These are phyloP conservation scores for Sphinx pinastri DNA, from an alignment of 2,888 invertebrate genomes.

Conservation along the genomic window DNA sequence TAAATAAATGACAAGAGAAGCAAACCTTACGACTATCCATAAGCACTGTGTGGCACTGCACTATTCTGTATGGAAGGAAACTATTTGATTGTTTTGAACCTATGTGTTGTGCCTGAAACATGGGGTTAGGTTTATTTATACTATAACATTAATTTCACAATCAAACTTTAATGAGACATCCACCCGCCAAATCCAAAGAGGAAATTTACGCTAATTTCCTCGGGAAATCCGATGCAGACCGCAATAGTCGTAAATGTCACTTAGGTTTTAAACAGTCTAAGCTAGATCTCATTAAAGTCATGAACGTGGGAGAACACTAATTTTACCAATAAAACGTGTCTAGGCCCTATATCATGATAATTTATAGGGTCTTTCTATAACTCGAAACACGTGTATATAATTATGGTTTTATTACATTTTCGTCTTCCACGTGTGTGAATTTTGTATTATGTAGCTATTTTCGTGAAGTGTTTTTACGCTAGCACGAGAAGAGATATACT, in stretches of 20 bases:
- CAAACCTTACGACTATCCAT: no score
- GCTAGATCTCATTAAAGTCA: slow-evolving; percentile 12
- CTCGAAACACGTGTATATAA: background rate
- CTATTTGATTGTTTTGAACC: no score
- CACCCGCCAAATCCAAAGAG: background rate
- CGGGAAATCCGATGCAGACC: slow-evolving; percentile 1
- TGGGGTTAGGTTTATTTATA: no score
- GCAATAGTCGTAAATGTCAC: slow-evolving; percentile 12
- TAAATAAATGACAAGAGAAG: no score
- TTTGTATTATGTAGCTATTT: no score
- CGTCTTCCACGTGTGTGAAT: no score
- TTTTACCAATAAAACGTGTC: slow-evolving; percentile 10
- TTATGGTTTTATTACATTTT: background rate
- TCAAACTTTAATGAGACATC: slow-evolving; percentile 5
- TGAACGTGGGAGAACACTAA: background rate
- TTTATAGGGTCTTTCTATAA: slow-evolving; percentile 1
- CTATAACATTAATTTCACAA: no score
- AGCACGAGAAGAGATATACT: no score
- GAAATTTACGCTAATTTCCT: slow-evolving; percentile 9
- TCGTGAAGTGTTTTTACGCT: no score
- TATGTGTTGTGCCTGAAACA: no score
- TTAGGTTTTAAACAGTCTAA: slow-evolving; percentile 10
- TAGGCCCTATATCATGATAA: slow-evolving; percentile 2
- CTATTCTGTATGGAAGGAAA: no score
- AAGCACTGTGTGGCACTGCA: no score